Percentiles rank a stretch among this genome's conserved stretches.
Conservation (phyloP, 2,113 vertebrate species). For the Smithornis capensis region DNA sequence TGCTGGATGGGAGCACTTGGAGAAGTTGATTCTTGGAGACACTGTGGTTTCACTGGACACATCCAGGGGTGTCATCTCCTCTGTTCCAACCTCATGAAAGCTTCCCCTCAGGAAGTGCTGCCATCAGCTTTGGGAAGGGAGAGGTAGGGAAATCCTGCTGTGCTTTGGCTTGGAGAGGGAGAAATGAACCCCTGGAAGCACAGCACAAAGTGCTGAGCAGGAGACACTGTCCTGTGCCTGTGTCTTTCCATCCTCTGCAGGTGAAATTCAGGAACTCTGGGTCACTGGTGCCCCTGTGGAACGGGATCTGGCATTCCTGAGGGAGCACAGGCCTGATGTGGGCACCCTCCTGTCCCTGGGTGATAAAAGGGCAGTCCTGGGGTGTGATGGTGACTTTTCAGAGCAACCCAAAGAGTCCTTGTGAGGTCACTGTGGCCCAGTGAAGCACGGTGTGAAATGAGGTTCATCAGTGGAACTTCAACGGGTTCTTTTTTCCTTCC, state of each 20-base stretch:
- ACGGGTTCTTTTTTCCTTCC: neutral
- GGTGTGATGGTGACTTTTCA: neutral
- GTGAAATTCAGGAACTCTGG: neutral
- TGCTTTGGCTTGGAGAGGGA: neutral
- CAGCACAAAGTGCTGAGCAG: neutral
- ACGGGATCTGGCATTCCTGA: rapidly evolving
- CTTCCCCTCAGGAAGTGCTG: neutral
- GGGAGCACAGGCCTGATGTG: neutral
- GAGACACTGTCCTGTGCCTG: neutral
- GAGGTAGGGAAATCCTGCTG: neutral
- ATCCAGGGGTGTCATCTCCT: neutral
- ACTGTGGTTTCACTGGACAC: neutral
- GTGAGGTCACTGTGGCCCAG: neutral
- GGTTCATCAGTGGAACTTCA: neutral
- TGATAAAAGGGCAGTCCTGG: neutral
- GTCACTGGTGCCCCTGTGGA: neutral
- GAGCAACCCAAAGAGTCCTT: constrained; percentile 5
- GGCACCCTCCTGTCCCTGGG: rapidly evolving
- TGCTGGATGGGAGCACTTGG: neutral
- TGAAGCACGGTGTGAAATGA: too few species aligned
- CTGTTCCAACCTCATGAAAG: neutral
- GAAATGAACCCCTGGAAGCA: neutral
- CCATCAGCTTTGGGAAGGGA: neutral
- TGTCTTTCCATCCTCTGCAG: neutral
- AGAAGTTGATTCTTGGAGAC: neutral